These are phyloP conservation scores for Tauraco hartlaubi DNA, from an alignment of 2,797 vertebrate species.

Conservation along the genomic window DNA sequence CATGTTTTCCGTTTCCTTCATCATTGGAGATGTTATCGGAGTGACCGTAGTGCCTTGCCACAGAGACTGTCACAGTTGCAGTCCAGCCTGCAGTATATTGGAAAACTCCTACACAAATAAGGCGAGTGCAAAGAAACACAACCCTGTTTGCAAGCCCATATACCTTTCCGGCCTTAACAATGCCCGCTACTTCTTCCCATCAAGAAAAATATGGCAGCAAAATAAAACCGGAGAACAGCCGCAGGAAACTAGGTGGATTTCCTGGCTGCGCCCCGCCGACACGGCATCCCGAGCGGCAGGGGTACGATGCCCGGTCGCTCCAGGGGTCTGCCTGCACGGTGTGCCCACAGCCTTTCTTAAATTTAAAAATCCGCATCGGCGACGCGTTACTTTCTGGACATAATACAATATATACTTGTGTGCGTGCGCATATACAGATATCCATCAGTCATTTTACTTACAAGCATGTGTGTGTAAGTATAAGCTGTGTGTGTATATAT, in stretches of 20 bases:
- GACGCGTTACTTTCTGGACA: neutral
- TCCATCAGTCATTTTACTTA: neutral
- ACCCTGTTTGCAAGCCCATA: neutral
- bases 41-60: neutral
- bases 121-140: neutral
- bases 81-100: neutral
- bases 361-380: neutral
- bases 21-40: constrained; percentile 27
- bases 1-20: constrained; percentile 47
- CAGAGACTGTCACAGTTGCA: neutral
- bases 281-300: accelerated
- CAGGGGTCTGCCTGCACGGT: neutral
- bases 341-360: neutral
- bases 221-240: neutral
- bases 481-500: neutral
- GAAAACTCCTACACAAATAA: neutral
- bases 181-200: neutral
- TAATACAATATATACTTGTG: neutral
- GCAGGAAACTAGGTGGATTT: neutral
- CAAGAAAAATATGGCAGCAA: neutral
- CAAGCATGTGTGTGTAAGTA: neutral
- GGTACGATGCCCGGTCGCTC: accelerated
- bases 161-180: neutral
- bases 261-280: neutral
- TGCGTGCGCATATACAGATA: neutral